Evolutionary conservation across 2,113 vertebrate species (phyloP), one percentile per base, ranked within the genome.

Genomic region (Ptilorrhoa leucosticta): DNA sequence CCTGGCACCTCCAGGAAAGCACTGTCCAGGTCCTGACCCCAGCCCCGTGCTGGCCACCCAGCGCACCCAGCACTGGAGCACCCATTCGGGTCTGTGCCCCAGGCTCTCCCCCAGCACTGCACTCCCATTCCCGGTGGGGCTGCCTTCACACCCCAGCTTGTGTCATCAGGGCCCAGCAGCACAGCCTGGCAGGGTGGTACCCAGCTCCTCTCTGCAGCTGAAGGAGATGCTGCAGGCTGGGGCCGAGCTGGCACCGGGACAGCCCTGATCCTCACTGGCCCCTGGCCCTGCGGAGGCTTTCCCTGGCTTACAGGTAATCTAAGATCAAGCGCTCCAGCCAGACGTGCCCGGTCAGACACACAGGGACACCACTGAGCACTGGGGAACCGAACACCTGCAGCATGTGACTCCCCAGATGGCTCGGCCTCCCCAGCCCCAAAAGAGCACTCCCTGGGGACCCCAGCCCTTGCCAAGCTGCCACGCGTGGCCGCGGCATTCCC

Each of bases 71-170:
- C 63, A 24, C 44, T 1, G 1, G 12, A 39, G 81, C 51, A 37
- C 26, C 7, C 5, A 0, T 5, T 6, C 8, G 5, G 42, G 33
- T 54, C 17, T 20, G 45, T 56, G 54, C 12, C 48, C 58, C 35
- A 6, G 40, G 71, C n/a, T 78, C 47, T 58, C 1, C 0, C 57
- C 27, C n/a, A 0, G 39, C 1, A 2, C 21, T 35, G 42, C 53
- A 9, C 23, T 57, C 27, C 24, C 45, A 30, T 5, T 87, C n/a
- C 39, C 11, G 31, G 14, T 8, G 27, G 33, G 28, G 20, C n/a
- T 30, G 42, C 31, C 35, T 42, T 58, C 70, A 19, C 3, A 1
- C 8, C 45, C 58, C 68, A 6, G 31, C 9, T 9, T 11, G 64
- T 8, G 42, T 40, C 30, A 71, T 3, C 2, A 0, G 20, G 28